phyloP scores from a whole-genome alignment of 2,797 vertebrate genomes.

The Coregonus sp. region DNA sequence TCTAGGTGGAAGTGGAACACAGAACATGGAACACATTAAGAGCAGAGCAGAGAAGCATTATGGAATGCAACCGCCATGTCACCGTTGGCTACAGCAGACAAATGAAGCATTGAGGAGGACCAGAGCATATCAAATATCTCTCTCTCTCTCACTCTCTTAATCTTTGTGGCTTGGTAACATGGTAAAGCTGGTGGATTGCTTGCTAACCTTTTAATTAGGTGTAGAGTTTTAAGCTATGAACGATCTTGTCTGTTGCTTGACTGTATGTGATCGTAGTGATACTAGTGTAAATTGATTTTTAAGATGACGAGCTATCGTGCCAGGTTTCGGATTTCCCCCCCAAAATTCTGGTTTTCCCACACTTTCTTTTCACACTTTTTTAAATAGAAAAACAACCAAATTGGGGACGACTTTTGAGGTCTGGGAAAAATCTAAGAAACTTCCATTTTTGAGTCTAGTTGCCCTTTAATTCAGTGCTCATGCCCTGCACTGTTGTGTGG shows the following conservation, averaged over 20 bases:
- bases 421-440: no score
- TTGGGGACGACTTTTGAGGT: no score
- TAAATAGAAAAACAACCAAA: no score
- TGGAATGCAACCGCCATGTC: conserved; percentile 59
- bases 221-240: neutral
- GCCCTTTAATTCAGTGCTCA: no score
- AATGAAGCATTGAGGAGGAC: conserved; percentile 65
- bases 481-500: no score
- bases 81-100: conserved; percentile 66
- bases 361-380: no score
- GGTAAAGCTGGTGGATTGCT: neutral
- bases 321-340: no score
- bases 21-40: neutral
- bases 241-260: neutral
- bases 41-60: conserved; percentile 59
- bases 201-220: neutral
- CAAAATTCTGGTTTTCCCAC: no score
- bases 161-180: conserved; percentile 8
- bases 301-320: no score
- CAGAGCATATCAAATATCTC: conserved; percentile 58
- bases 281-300: neutral
- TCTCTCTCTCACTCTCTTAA: conserved; percentile 22
- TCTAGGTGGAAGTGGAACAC: conserved; percentile 47
- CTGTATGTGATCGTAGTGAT: neutral
- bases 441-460: no score